Evolutionary conservation across 2,888 invertebrate species (phyloP), one percentile per base, ranked within the genome.

Genomic region (Phyllotreta striolata): DNA sequence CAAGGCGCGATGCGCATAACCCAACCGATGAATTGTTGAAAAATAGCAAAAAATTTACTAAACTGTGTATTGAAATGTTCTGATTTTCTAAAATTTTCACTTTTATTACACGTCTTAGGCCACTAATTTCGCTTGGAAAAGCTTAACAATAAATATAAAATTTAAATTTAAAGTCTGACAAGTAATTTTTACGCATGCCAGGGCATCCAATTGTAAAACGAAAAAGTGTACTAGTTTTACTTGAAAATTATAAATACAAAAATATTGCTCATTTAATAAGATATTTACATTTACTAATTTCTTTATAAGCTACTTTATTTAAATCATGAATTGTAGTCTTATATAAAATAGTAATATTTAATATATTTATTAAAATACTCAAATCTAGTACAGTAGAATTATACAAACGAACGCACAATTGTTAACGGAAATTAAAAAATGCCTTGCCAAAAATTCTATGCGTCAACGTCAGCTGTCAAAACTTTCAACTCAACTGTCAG

Each of bases 1-100:
- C 39, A 57, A 66, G 55, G 65, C 65, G 65, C 65, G 65, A 62
- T 65, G 62, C 64, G 64, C 64, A 64, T 56, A 64, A 57, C 56
- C 56, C 54, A 62, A 57, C 46, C 43, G 12, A 51, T 40, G 40
- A 24, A 43, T 51, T 13, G 38, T 43, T 59, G 55, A 37, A 34
- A 59, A 60, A 59, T 56, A 24, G n/a, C 39, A 47, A 58, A 39
- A 58, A 47, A 4, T 24, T 37, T 39, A 39, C n/a, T 14, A 38
- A 38, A 38, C 13, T 5, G 6, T 37, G 7, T 47, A 12, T 1
- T 3, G 4, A 6, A 47, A 47, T 47, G 34, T 13, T 47, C 7
- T 24, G 4, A 4, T 47, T 14, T 47, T 5, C 24, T 34, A 34
- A n/a, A 44, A 44, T 44, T n/a, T 44, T 13, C 10, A 6, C 10